Conservation (phyloP, 2,113 vertebrate genomes). For the Bos indicus region DNA sequence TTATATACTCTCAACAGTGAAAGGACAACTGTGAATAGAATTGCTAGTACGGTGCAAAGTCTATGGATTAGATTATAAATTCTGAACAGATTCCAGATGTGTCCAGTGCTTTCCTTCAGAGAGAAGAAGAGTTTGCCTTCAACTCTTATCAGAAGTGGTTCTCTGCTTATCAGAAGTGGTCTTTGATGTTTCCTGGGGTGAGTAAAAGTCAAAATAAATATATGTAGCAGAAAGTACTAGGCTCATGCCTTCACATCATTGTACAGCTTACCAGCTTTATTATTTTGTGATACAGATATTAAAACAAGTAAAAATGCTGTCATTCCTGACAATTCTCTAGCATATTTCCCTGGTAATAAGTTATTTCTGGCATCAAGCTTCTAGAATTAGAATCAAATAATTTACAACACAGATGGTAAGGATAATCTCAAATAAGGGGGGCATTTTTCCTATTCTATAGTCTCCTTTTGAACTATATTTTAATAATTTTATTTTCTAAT, state of each 20-base stretch:
- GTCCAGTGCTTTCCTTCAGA: neutral
- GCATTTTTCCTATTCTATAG: neutral
- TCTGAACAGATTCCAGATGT: neutral
- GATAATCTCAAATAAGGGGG: neutral
- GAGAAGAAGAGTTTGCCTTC: neutral
- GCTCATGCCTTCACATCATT: neutral
- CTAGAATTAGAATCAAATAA: constrained; percentile 21
- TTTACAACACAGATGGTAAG: constrained; percentile 42
- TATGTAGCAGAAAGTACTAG: neutral
- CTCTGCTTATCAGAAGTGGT: neutral
- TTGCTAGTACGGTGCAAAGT: neutral
- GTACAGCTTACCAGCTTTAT: neutral
- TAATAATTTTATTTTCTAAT: constrained; percentile 47
- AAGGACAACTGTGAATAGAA: neutral
- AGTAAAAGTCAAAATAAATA: neutral
- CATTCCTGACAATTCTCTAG: constrained; percentile 45
- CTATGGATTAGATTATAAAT: neutral
- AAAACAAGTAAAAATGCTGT: neutral
- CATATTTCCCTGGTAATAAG: constrained; percentile 40
- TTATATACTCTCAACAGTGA: neutral
- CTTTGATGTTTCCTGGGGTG: neutral
- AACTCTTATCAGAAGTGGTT: neutral
- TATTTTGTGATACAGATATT: neutral
- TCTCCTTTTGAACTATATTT: neutral
- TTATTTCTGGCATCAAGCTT: constrained; percentile 48